A percentile compares a stretch with the other conserved stretches of the same genome.
These are phyloP conservation scores for Drosophila leonis DNA, from an alignment of 2,888 invertebrate genomes.

Conservation along the genomic window DNA sequence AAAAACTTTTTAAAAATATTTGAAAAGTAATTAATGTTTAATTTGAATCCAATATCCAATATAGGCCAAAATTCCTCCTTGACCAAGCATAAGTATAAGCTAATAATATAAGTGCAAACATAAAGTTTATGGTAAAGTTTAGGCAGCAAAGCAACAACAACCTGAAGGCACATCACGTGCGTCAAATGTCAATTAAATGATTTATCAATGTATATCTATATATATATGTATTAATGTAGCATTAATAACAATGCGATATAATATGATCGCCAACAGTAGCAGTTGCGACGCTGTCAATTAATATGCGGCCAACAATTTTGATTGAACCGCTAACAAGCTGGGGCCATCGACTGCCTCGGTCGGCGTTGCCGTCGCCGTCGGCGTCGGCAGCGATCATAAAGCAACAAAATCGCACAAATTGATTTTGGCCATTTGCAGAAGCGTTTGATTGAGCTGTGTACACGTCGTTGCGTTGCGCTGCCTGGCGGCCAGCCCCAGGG, in stretches of 20 bases:
- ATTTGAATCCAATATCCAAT: too few species aligned
- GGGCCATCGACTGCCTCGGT: conserved; percentile 13
- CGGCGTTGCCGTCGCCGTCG: not conserved
- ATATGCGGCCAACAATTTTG: conserved; percentile 71
- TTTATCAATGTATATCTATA: conserved; percentile 39
- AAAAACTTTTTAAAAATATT: not conserved
- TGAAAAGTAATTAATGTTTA: not conserved
- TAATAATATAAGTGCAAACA: not conserved
- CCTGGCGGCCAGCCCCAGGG: conserved; percentile 43
- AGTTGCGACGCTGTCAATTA: conserved; percentile 58
- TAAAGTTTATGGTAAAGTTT: not conserved
- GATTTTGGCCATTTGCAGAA: conserved; percentile 67
- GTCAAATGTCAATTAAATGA: conserved; percentile 70
- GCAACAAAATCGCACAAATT: conserved; percentile 66
- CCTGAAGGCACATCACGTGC: conserved; percentile 68
- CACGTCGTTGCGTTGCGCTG: conserved; percentile 18
- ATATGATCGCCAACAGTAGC: conserved; percentile 59
- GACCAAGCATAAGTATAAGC: not conserved
- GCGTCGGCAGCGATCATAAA: conserved; percentile 46
- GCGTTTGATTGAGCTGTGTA: conserved; percentile 46
- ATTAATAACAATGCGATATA: conserved; percentile 63
- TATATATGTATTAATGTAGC: conserved; percentile 26
- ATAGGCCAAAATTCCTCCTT: not conserved
- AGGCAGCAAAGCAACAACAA: conserved; percentile 12
- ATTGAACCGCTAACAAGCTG: conserved; percentile 69